Evolutionary conservation across 2,113 vertebrate species (phyloP), one percentile per base, ranked within the genome.

Genomic region (Scomber scombrus): DNA sequence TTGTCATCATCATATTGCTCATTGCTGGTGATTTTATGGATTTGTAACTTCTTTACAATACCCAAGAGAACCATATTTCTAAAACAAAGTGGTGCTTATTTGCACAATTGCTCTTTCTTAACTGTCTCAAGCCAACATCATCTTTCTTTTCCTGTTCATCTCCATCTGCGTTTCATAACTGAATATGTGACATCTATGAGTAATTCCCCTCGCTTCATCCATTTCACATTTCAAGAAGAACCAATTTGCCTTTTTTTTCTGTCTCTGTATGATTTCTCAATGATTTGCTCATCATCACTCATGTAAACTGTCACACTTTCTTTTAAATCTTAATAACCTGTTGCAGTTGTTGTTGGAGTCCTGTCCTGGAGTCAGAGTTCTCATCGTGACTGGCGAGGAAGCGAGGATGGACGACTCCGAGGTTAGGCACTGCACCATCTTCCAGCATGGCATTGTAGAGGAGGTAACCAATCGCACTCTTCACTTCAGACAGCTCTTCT

Each of bases 401-500:
- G 6, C 82, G 57, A 29, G 90, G 84, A 6, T 90, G 87, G 21
- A 84, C 81, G 0, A 93, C 84, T 5, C 61, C 16, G 7, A 94
- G 84, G 45, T 91, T 79, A 1, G 92, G 89, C n/a, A 91, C 57
- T 0, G 87, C 93, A 0, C 81, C 91, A 1, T 7, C 87, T 5
- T 86, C 85, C 62, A 63, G 7, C 93, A 94, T 93, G 69, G 91
- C 87, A 1, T 81, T 34, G 23, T 90, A 93, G 18, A 94, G 75
- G 54, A 92, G 21, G 1, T 75, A 82, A 16, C 93, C 93, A 60
- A 93, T 5, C 0, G 29, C 64, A 2, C 18, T 78, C 66, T 55
- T 85, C 55, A 60, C 58, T 9, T 64, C 60, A 26, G 85, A 58
- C 5, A 67, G 29, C 19, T 93, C 85, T 16, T 89, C 85, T 31